Evolutionary conservation across 1,140 invertebrate species (phyloP).

Genomic region (Idris sp.): DNA sequence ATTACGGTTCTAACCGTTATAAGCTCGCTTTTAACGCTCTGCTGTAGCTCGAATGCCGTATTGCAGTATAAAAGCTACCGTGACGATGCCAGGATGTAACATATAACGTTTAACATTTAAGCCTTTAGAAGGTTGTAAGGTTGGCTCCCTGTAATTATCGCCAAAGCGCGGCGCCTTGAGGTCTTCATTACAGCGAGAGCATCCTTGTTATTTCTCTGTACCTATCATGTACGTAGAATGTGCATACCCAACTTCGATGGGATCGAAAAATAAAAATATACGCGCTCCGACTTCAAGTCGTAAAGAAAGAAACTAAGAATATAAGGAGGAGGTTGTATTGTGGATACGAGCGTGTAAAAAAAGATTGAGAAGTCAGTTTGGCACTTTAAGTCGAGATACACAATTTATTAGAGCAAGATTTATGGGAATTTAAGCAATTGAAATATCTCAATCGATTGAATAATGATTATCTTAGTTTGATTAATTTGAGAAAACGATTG

Average conservation of each 20-base stretch:
- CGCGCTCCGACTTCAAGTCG: conserved; percentile 53
- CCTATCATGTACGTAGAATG: conserved; percentile 60
- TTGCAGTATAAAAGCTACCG: conserved; percentile 75
- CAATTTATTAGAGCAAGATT: conserved; percentile 22
- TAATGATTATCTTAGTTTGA: too few species aligned
- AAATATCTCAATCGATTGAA: too few species aligned
- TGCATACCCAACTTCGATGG: conserved; percentile 52
- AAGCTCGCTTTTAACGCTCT: conserved; percentile 60
- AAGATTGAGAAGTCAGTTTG: conserved; percentile 9
- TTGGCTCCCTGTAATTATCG: conserved; percentile 79
- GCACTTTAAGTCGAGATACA: neutral
- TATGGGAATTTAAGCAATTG: conserved; percentile 16
- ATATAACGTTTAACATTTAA: conserved; percentile 79
- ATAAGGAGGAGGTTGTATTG: conserved; percentile 20
- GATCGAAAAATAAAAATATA: conserved; percentile 57
- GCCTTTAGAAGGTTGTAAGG: conserved; percentile 79
- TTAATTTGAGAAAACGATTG: too few species aligned
- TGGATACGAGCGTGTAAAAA: conserved; percentile 20
- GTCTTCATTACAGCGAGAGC: conserved; percentile 77
- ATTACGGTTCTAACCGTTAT: conserved; percentile 57
- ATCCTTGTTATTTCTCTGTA: conserved; percentile 78
- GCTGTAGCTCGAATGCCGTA: conserved; percentile 49
- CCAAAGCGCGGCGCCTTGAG: conserved; percentile 78
- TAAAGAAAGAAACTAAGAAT: conserved; percentile 55
- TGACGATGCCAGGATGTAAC: conserved; percentile 71